A percentile compares a stretch with the other conserved stretches of the same genome.
phyloP scores from a whole-genome alignment of 2,888 invertebrate species.

The Cryptosula pallasiana region DNA sequence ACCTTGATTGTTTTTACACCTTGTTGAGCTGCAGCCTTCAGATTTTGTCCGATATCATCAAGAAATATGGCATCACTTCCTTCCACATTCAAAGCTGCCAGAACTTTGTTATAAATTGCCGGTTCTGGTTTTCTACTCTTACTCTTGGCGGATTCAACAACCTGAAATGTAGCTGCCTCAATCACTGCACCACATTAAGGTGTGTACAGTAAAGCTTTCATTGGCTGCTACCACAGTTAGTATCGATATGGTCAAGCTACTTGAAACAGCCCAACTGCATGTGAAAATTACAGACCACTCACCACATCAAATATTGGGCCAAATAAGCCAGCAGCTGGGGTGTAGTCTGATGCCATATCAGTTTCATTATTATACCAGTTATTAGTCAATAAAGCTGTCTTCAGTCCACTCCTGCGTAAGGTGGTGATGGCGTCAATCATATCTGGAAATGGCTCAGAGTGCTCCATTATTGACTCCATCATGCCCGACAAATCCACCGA shows the following conservation, averaged over 20 bases:
- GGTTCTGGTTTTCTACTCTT: conserved; percentile 53
- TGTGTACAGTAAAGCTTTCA: no score
- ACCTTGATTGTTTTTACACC: conserved; percentile 54
- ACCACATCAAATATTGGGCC: conserved; percentile 46
- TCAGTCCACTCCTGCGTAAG: conserved; percentile 50
- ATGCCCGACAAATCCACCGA: conserved; percentile 31
- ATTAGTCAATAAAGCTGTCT: conserved; percentile 55
- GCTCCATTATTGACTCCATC: conserved; percentile 29
- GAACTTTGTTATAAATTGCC: conserved; percentile 45
- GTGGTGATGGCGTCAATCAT: conserved; percentile 46
- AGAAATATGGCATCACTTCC: conserved; percentile 50
- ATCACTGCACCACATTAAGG: no score
- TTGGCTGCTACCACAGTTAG: no score
- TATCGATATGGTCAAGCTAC: no score
- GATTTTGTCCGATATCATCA: conserved; percentile 53
- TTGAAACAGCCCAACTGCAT: no score
- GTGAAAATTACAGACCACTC: no score
- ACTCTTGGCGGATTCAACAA: conserved; percentile 53
- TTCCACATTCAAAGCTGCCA: conserved; percentile 37
- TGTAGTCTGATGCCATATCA: not conserved
- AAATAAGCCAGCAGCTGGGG: not conserved
- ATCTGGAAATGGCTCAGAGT: conserved; percentile 33
- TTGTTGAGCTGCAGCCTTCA: conserved; percentile 48
- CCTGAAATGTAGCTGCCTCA: no score
- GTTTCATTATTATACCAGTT: conserved; percentile 43